Conservation (phyloP, 2,888 invertebrate species). For the Leptinotarsa peninsularis region DNA sequence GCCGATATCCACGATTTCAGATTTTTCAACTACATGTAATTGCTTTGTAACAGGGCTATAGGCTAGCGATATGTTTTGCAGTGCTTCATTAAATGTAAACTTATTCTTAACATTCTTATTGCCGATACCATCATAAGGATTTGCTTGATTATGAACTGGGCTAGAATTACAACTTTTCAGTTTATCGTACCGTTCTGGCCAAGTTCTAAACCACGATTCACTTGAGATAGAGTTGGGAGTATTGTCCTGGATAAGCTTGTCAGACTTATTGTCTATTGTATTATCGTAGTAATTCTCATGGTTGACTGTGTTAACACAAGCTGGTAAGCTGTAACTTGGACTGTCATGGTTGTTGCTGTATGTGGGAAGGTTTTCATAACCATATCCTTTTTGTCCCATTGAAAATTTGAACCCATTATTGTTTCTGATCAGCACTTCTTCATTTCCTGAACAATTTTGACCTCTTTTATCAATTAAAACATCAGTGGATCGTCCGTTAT, state of each 20-base stretch:
- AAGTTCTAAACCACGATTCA: constrained; percentile 67
- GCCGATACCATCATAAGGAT: constrained; percentile 50
- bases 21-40: constrained; percentile 71
- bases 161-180: constrained; percentile 57
- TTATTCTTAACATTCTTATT: constrained; percentile 65
- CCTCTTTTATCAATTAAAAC: constrained; percentile 32
- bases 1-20: constrained; percentile 48
- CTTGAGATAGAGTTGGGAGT: constrained; percentile 38
- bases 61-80: constrained; percentile 80
- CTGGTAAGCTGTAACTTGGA: constrained; percentile 65
- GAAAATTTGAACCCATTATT: constrained; percentile 25
- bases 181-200: constrained; percentile 67
- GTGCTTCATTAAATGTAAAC: constrained; percentile 75
- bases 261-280: constrained; percentile 11
- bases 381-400: constrained; percentile 54
- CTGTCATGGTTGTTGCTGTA: constrained; percentile 50
- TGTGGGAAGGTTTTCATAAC: constrained; percentile 53
- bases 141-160: constrained; percentile 43
- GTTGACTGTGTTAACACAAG: constrained; percentile 55
- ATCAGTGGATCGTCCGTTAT: constrained; percentile 33
- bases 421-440: constrained; percentile 25
- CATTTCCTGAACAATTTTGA: constrained; percentile 29
- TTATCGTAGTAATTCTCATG: constrained; percentile 39
- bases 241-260: constrained; percentile 12
- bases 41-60: constrained; percentile 82